A percentile compares a stretch with the other conserved stretches of the same genome.
These are phyloP conservation scores for Eutolmus rufibarbis DNA, from an alignment of 2,888 invertebrate species.

Conservation along the genomic window DNA sequence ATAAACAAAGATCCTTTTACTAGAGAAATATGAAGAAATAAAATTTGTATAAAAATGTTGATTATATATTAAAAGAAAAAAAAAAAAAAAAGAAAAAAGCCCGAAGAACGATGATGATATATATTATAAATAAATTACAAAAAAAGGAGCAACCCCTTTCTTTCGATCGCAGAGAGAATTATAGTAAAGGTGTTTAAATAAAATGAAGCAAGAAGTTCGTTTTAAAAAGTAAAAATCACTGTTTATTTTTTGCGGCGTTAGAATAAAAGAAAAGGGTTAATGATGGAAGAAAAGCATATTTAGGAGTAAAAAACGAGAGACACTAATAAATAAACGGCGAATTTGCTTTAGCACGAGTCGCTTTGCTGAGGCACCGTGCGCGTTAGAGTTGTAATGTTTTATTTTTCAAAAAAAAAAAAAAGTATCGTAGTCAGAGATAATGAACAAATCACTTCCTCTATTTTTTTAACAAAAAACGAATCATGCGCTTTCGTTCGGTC, in stretches of 20 bases:
- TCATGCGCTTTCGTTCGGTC: not conserved
- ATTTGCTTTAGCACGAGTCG: constrained; percentile 19
- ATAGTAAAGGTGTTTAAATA: constrained; percentile 4
- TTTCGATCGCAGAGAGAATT: constrained; percentile 15
- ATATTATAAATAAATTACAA: constrained; percentile 23
- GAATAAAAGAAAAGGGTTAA: not conserved
- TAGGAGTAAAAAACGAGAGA: not conserved
- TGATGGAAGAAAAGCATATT: not conserved
- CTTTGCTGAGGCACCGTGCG: not conserved
- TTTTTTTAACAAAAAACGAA: constrained; percentile 19
- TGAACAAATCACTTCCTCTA: constrained; percentile 29
- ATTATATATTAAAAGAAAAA: constrained; percentile 1
- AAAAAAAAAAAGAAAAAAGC: not conserved
- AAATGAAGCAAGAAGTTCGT: not conserved
- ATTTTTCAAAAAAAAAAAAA: not conserved
- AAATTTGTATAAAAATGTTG: constrained; percentile 30
- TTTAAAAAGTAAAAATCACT: not conserved
- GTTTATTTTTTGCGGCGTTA: constrained; percentile 19
- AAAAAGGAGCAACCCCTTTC: not conserved
- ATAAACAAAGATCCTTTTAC: constrained; percentile 36
- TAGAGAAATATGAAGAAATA: constrained; percentile 23
- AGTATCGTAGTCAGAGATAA: not conserved
- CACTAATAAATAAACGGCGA: constrained; percentile 13
- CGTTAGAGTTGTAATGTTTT: not conserved
- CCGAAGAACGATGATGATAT: constrained; percentile 4